Evolutionary conservation across 2,113 vertebrate genomes (phyloP).

Genomic region (Nothobranchius furzeri): DNA sequence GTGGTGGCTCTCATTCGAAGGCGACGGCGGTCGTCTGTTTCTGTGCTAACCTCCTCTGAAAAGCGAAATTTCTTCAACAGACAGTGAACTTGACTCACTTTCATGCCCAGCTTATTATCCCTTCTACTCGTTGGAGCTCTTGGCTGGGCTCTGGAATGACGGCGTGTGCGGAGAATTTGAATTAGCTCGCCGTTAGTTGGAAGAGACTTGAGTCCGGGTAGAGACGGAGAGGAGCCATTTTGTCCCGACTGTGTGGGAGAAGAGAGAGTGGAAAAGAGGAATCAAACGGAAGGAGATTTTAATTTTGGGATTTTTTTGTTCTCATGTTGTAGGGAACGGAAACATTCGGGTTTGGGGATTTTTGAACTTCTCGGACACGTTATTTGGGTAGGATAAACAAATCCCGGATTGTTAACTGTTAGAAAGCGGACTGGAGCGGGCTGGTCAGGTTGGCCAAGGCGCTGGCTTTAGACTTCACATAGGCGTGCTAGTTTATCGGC

Average conservation of each 20-base stretch:
- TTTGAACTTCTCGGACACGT: conserved; percentile 50
- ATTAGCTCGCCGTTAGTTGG: conserved; percentile 80
- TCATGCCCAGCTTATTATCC: conserved; percentile 21
- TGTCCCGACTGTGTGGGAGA: conserved; percentile 84
- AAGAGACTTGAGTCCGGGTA: conserved; percentile 77
- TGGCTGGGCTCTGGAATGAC: conserved; percentile 71
- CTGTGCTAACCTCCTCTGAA: conserved; percentile 53
- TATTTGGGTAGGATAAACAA: conserved; percentile 63
- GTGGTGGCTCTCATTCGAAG: conserved; percentile 80
- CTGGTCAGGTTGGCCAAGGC: conserved; percentile 49
- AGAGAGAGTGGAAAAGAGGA: conserved; percentile 74
- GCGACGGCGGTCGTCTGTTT: conserved; percentile 83
- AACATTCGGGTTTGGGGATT: conserved; percentile 31
- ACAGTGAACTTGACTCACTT: conserved; percentile 38
- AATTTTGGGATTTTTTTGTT: conserved; percentile 51
- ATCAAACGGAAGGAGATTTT: conserved; percentile 58
- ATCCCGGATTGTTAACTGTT: conserved; percentile 62
- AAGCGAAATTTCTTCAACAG: conserved; percentile 25
- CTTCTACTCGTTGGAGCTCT: conserved; percentile 43
- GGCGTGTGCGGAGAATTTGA: conserved; percentile 75
- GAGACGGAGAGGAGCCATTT: conserved; percentile 81
- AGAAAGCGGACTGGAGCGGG: conserved; percentile 30
- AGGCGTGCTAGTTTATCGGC: conserved; percentile 34
- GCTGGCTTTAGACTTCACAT: conserved; percentile 56
- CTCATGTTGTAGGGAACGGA: conserved; percentile 45